A percentile compares a stretch with the other conserved stretches of the same genome.
These are phyloP conservation scores for Drosophila diplacantha DNA, from an alignment of 2,888 invertebrate genomes.

Conservation along the genomic window DNA sequence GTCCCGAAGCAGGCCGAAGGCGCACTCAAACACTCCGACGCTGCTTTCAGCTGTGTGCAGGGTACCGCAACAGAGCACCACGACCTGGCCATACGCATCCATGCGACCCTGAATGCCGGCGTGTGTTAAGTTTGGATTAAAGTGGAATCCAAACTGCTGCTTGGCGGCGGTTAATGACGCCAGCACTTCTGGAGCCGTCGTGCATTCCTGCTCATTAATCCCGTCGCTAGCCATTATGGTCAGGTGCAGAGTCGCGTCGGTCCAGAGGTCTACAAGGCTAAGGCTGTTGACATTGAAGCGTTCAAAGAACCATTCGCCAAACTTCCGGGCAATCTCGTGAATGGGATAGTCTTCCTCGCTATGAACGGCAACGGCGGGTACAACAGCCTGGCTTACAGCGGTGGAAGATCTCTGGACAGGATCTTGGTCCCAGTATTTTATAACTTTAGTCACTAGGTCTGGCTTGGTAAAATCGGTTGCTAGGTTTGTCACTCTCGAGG, in stretches of 20 bases:
- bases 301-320: constrained; percentile 81
- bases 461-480: constrained; percentile 79
- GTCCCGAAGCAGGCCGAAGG: constrained; percentile 82
- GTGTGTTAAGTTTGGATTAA: constrained; percentile 81
- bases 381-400: neutral
- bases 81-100: constrained; percentile 82
- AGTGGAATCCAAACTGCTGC: constrained; percentile 78
- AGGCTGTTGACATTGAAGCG: constrained; percentile 77
- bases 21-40: constrained; percentile 83
- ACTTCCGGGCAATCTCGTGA: constrained; percentile 79
- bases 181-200: constrained; percentile 67
- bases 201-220: constrained; percentile 54
- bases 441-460: constrained; percentile 78
- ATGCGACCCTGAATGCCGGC: constrained; percentile 81
- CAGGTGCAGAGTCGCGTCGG: constrained; percentile 76
- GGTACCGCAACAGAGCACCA: constrained; percentile 82
- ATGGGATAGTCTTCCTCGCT: constrained; percentile 66
- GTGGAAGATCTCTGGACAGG: too few species aligned
- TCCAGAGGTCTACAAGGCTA: constrained; percentile 80
- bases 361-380: neutral
- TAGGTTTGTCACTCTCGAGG: constrained; percentile 78
- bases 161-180: constrained; percentile 75
- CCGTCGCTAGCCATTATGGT: constrained; percentile 64
- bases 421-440: constrained; percentile 77
- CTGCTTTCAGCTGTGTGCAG: constrained; percentile 79